Evolutionary conservation across 2,888 invertebrate species (phyloP).

Genomic region (Lucinisca nassula): DNA sequence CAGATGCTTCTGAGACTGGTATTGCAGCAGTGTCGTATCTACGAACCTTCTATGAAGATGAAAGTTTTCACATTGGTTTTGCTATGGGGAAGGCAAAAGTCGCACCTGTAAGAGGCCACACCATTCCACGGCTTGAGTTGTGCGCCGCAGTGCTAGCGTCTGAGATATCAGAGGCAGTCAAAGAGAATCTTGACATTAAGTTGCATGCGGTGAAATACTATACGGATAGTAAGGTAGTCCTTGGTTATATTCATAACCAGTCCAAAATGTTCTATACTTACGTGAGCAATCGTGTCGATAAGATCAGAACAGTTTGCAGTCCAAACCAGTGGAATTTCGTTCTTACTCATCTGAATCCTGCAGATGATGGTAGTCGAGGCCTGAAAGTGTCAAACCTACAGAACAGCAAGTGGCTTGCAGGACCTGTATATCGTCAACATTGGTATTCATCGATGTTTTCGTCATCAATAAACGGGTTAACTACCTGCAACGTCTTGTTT

Average conservation of each 20-base stretch:
- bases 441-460: no score
- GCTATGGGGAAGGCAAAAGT: conserved; percentile 70
- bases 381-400: conserved; percentile 21
- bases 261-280: conserved; percentile 64
- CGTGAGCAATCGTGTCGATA: conserved; percentile 61
- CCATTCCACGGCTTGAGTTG: conserved; percentile 71
- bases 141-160: conserved; percentile 68
- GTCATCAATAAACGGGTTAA: background rate
- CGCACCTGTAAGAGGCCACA: conserved; percentile 61
- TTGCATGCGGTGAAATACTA: conserved; percentile 39
- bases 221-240: conserved; percentile 66
- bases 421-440: conserved; percentile 21
- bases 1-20: conserved; percentile 72
- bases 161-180: conserved; percentile 43
- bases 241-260: conserved; percentile 65
- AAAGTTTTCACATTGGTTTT: conserved; percentile 39
- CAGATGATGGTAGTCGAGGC: conserved; percentile 58
- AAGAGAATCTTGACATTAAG: conserved; percentile 40
- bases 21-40: conserved; percentile 72
- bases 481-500: background rate
- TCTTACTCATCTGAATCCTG: conserved; percentile 59
- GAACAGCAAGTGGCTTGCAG: conserved; percentile 54
- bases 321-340: conserved; percentile 68
- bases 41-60: background rate
- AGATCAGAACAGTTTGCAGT: conserved; percentile 20